A percentile compares a stretch with the other conserved stretches of the same genome.
phyloP scores from a whole-genome alignment of 2,113 vertebrate genomes.

The Galbula dea region DNA sequence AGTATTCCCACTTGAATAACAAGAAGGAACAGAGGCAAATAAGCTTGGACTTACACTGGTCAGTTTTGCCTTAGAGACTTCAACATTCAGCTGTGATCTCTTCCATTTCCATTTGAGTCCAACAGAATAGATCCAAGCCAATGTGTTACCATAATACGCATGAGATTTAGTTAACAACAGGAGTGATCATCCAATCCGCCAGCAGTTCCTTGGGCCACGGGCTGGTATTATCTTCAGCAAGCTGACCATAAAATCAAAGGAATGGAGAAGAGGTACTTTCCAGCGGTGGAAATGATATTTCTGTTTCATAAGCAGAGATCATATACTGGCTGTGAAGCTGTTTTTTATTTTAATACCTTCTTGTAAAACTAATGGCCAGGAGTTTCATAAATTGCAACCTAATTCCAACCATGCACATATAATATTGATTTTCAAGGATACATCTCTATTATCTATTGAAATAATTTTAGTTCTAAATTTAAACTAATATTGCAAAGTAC shows the following conservation, averaged over 20 bases:
- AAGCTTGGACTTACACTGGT: background rate
- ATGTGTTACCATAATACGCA: accelerated
- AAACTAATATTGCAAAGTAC: background rate
- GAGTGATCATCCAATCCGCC: background rate
- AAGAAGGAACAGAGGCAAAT: background rate
- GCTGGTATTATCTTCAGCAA: background rate
- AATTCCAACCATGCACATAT: background rate
- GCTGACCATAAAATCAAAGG: background rate
- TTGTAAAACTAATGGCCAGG: background rate
- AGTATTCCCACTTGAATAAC: background rate
- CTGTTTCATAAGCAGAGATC: constrained; percentile 2
- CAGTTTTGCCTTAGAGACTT: background rate
- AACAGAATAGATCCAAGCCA: background rate
- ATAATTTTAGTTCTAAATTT: background rate
- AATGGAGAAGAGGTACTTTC: background rate
- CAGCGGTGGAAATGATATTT: constrained; percentile 5
- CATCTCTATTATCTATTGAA: background rate
- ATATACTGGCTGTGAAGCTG: background rate
- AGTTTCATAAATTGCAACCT: background rate
- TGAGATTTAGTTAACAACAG: background rate
- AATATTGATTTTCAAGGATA: background rate
- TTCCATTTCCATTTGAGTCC: background rate
- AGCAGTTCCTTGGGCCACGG: background rate
- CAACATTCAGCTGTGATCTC: background rate
- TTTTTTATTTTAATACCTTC: constrained; percentile 28